Evolutionary conservation across 2,797 vertebrate genomes (phyloP).

Genomic region (Gymnoscopelus microlampas): DNA sequence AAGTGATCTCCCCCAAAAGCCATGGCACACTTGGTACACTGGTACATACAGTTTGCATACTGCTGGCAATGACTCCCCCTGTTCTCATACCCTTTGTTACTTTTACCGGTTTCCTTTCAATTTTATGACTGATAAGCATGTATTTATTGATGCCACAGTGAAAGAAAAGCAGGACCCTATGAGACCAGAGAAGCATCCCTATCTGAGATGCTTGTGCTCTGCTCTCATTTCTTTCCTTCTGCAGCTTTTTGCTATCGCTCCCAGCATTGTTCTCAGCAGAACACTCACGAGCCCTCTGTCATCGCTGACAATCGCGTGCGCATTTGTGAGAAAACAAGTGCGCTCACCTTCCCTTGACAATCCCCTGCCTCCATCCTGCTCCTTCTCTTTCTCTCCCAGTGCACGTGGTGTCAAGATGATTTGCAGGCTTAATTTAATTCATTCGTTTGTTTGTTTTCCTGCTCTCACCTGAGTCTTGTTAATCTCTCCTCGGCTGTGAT

Average conservation of each 20-base stretch:
- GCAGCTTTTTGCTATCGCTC: conserved; percentile 16
- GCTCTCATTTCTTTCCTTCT: conserved; percentile 33
- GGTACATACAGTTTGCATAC: too few relatives aligned
- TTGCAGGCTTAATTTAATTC: conserved; percentile 50
- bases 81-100: too few relatives aligned
- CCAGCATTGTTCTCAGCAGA: conserved; percentile 29
- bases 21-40: too few relatives aligned
- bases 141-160: too few relatives aligned
- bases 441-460: conserved; percentile 67
- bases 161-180: too few relatives aligned
- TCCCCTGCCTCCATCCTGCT: conserved; percentile 23
- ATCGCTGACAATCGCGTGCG: neutral
- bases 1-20: too few relatives aligned
- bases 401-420: conserved; percentile 39
- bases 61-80: too few relatives aligned
- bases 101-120: too few relatives aligned
- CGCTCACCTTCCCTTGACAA: conserved; percentile 10
- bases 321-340: neutral
- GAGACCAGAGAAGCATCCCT: too few relatives aligned
- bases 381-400: neutral
- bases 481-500: conserved; percentile 55
- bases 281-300: conserved; percentile 21
- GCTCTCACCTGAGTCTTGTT: conserved; percentile 67
- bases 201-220: conserved; percentile 19
- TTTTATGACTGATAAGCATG: too few relatives aligned